These are phyloP conservation scores for Bubo blakistoni DNA, from an alignment of 2,113 vertebrate genomes.

Conservation along the genomic window DNA sequence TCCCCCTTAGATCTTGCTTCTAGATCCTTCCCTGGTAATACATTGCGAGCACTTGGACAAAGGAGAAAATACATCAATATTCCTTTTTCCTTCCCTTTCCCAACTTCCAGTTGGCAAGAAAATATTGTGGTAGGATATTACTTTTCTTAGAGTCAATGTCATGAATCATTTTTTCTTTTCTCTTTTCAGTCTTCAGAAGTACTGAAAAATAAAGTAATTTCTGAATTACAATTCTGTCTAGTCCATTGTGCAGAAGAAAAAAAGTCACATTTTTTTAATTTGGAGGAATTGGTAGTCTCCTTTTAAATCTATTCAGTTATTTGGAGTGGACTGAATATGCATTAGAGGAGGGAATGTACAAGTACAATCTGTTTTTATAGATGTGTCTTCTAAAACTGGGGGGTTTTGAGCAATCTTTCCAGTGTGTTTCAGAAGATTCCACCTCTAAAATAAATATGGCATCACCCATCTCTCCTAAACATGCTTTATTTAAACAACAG, in stretches of 20 bases:
- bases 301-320: neutral
- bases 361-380: neutral
- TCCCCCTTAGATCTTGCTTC: neutral
- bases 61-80: neutral
- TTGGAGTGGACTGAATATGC: neutral
- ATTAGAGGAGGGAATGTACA: neutral
- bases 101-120: neutral
- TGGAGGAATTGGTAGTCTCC: neutral
- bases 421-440: neutral
- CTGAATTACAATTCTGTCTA: neutral
- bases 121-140: neutral
- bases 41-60: neutral
- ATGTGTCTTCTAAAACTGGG: neutral
- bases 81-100: neutral
- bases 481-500: neutral
- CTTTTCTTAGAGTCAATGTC: neutral
- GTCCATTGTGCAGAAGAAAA: neutral
- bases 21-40: neutral
- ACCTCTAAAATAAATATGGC: neutral
- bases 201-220: neutral
- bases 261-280: neutral
- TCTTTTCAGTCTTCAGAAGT: neutral
- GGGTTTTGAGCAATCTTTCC: neutral
- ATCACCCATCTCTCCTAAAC: accelerated
- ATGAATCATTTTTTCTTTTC: neutral